Evolutionary conservation across 2,113 vertebrate genomes (phyloP), one percentile per base, ranked within the genome.

Genomic region (Pongo pygmaeus): DNA sequence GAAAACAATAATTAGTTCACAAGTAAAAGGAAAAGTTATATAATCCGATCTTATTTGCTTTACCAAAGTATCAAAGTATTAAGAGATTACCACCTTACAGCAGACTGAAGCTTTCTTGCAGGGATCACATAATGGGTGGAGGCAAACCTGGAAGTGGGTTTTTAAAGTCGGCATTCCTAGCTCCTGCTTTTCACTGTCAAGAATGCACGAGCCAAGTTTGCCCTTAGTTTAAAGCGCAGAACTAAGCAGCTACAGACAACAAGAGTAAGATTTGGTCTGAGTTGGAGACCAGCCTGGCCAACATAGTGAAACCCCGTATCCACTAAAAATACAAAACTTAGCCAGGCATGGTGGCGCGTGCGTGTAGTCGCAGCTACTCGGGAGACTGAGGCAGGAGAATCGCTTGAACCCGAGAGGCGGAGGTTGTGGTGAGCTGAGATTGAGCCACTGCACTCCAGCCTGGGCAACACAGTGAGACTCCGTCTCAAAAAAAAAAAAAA

Each of bases 1-100:
- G 59, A 81, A 92, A 94, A 91, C 70, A 96, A 84, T 72, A 96
- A 91, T 95, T 90, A 97, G 91, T 61, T 48, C 79, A 32, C 30
- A 69, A 79, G n/a, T 57, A 84, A 67, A 95, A 83, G 80, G 69
- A 61, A 91, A 93, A 85, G n/a, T n/a, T 79, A 8, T n/a, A 40
- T 35, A 55, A 87, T 10, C n/a, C 0, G 0, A 61, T 72, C 85
- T 94, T 38, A 96, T 30, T 74, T 93, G 83, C 64, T 40, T 81
- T 35, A 83, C 7, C 0, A 8, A 38, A 38, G 48, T 40, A 91
- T 64, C 55, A 18, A n/a, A 83, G n/a, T 50, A 85, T 77, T 77
- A 95, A 96, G n/a, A 59, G 90, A 87, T 89, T 91, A 88, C 10
- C 32, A 78, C 72, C 23, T 80, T 61, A 81, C 1, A 88, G 40